These are phyloP conservation scores for Melanostoma mellinum DNA, from an alignment of 2,888 invertebrate species.

Conservation along the genomic window DNA sequence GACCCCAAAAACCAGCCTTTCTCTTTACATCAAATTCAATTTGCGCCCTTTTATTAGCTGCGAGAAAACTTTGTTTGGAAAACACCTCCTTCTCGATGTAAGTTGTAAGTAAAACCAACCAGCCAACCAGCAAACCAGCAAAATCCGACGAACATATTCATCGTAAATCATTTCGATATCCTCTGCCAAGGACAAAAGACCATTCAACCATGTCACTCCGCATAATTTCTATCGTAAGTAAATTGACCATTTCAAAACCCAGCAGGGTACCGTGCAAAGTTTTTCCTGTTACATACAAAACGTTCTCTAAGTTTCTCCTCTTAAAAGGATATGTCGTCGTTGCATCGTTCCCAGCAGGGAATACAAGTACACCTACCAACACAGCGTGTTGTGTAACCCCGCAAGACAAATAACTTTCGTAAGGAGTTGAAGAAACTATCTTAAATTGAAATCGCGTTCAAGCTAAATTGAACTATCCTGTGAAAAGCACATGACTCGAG, in stretches of 20 bases:
- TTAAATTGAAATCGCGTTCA: slow-evolving; percentile 74
- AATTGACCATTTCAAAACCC: slow-evolving; percentile 70
- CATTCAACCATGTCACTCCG: slow-evolving; percentile 70
- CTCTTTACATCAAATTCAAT: too few relatives aligned
- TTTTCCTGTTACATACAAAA: slow-evolving; percentile 36
- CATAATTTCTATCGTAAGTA: slow-evolving; percentile 68
- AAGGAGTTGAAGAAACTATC: slow-evolving; percentile 73
- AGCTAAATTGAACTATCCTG: slow-evolving; percentile 73
- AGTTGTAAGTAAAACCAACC: too few relatives aligned
- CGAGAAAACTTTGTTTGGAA: too few relatives aligned
- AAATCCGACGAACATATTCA: background rate
- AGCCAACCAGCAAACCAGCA: too few relatives aligned
- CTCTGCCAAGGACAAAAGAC: slow-evolving; percentile 71
- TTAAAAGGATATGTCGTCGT: slow-evolving; percentile 37
- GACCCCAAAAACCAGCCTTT: too few relatives aligned
- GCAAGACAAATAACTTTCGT: slow-evolving; percentile 68
- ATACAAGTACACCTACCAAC: slow-evolving; percentile 1
- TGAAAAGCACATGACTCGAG: slow-evolving; percentile 67
- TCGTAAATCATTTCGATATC: slow-evolving; percentile 60
- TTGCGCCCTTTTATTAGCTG: too few relatives aligned
- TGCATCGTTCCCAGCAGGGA: slow-evolving; percentile 32
- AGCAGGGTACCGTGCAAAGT: slow-evolving; percentile 58
- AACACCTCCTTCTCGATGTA: too few relatives aligned
- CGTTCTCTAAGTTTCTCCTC: slow-evolving; percentile 2
- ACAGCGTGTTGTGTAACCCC: slow-evolving; percentile 32